Conservation (phyloP, 2,888 invertebrate species). For the Meteorus cinctellus region DNA sequence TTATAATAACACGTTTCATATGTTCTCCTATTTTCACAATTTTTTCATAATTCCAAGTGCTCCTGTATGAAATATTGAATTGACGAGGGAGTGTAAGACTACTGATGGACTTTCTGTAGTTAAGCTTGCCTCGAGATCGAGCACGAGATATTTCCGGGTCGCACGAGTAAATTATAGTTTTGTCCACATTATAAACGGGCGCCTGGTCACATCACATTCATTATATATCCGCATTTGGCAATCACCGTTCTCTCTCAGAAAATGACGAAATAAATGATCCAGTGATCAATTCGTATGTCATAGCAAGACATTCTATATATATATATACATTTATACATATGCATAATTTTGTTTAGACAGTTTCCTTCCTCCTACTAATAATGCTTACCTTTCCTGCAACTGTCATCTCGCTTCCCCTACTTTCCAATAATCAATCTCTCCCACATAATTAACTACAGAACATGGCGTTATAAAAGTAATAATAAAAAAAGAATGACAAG, state of each 20-base stretch:
- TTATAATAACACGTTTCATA: background rate
- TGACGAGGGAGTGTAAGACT: background rate
- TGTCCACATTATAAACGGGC: background rate
- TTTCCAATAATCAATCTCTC: slow-evolving; percentile 47
- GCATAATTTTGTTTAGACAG: background rate
- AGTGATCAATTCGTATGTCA: background rate
- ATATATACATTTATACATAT: background rate
- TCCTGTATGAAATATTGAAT: background rate
- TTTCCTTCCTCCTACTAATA: background rate
- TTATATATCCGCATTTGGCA: slow-evolving; percentile 13
- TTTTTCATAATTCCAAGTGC: background rate
- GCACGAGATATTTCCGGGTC: slow-evolving; percentile 11
- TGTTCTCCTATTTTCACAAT: background rate
- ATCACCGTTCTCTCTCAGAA: background rate
- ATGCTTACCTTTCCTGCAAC: slow-evolving; percentile 67
- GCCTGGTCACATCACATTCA: background rate
- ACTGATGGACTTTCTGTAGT: background rate
- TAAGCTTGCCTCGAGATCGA: background rate
- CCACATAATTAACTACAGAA: slow-evolving; percentile 27
- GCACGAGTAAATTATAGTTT: background rate
- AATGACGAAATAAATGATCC: background rate
- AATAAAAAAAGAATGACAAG: background rate
- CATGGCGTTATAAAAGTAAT: slow-evolving; percentile 12
- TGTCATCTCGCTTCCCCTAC: slow-evolving; percentile 61
- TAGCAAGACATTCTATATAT: background rate